Conservation (phyloP, 2,797 vertebrate species). For the Acanthiza pusilla region DNA sequence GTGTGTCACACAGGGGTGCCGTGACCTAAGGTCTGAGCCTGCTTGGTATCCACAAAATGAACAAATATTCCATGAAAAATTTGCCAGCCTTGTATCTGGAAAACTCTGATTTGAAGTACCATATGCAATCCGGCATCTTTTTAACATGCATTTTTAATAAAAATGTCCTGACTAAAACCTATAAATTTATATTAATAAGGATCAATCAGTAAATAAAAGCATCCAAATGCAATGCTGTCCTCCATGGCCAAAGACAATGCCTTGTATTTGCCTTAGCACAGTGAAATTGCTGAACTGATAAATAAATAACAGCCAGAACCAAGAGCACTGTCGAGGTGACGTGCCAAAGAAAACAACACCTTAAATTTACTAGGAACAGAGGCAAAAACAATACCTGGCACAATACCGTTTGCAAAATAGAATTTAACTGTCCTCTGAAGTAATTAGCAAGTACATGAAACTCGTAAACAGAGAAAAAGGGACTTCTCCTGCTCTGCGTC, state of each 20-base stretch:
- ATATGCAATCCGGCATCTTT: accelerated
- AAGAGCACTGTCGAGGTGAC: background rate
- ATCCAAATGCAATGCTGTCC: background rate
- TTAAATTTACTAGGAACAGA: background rate
- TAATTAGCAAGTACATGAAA: constrained; percentile 13
- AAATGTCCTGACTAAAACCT: background rate
- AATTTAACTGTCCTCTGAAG: background rate
- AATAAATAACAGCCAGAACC: constrained; percentile 15
- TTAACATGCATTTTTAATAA: background rate
- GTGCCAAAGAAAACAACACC: background rate
- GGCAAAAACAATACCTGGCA: background rate
- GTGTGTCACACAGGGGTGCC: background rate
- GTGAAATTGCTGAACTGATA: background rate
- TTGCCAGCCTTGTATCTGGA: background rate
- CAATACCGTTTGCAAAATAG: background rate
- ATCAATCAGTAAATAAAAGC: background rate
- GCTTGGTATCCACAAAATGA: background rate
- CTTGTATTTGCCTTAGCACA: background rate
- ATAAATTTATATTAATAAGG: constrained; percentile 14
- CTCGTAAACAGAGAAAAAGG: background rate
- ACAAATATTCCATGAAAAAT: background rate
- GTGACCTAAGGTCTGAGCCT: background rate
- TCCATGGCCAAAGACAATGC: background rate
- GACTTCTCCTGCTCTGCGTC: background rate
- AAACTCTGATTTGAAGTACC: background rate